phyloP scores from a whole-genome alignment of 2,797 vertebrate species.

The Nyctalus aviator region DNA sequence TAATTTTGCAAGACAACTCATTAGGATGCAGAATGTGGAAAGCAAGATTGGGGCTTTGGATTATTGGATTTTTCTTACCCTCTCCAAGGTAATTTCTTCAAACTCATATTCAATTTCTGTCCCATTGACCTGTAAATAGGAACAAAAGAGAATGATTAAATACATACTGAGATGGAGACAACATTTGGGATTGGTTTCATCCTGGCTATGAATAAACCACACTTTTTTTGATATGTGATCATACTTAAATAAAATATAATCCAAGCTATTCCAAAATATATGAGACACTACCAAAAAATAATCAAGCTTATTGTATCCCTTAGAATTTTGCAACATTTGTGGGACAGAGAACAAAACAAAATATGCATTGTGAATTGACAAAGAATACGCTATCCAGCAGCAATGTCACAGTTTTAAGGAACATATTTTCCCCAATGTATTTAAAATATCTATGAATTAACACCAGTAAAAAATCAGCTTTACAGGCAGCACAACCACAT shows the following conservation, averaged over 20 bases:
- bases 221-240: neutral
- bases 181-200: neutral
- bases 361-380: neutral
- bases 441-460: neutral
- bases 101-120: constrained; percentile 99
- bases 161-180: neutral
- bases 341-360: neutral
- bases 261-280: constrained; percentile 26
- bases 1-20: constrained; percentile 55
- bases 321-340: neutral
- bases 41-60: constrained; percentile 23
- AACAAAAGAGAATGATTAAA: constrained; percentile 76
- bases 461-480: constrained; percentile 21
- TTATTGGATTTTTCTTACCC: constrained; percentile 90
- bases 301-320: neutral
- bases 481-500: neutral
- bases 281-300: neutral
- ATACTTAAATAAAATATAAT: constrained; percentile 42
- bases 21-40: constrained; percentile 3
- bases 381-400: neutral
- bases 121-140: constrained; percentile 93
- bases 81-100: constrained; percentile 98
- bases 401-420: neutral
- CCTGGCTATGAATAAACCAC: neutral
- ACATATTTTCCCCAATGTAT: neutral